These are phyloP conservation scores for Numida meleagris DNA, from an alignment of 2,113 vertebrate genomes.

Conservation along the genomic window DNA sequence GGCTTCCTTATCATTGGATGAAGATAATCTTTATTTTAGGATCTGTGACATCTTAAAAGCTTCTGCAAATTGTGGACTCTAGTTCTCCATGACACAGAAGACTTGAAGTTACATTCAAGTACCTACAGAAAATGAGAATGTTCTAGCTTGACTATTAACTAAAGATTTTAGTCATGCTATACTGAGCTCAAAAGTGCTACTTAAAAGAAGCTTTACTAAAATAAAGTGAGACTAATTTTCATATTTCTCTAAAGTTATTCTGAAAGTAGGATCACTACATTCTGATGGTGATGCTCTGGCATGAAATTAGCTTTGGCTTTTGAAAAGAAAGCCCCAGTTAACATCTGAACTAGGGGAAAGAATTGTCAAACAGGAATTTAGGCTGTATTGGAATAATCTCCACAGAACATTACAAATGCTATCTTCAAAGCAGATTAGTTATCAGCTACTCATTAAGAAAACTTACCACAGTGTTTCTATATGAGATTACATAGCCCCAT, in stretches of 20 bases:
- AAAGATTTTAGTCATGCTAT: background rate
- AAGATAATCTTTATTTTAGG: background rate
- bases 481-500: background rate
- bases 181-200: background rate
- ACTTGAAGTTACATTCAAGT: background rate
- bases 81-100: background rate
- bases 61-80: background rate
- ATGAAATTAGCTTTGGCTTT: background rate
- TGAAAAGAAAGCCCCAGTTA: background rate
- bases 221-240: background rate
- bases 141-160: conserved; percentile 2
- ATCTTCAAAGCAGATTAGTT: background rate
- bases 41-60: background rate
- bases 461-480: background rate
- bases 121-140: background rate
- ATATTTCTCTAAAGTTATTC: background rate
- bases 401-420: background rate
- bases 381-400: background rate
- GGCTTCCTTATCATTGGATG: background rate
- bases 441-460: background rate
- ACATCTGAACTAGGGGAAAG: background rate
- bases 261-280: background rate
- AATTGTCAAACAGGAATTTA: background rate
- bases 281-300: background rate
- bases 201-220: background rate